phyloP scores from a whole-genome alignment of 2,888 invertebrate species.

The Sipunculus nudus region DNA sequence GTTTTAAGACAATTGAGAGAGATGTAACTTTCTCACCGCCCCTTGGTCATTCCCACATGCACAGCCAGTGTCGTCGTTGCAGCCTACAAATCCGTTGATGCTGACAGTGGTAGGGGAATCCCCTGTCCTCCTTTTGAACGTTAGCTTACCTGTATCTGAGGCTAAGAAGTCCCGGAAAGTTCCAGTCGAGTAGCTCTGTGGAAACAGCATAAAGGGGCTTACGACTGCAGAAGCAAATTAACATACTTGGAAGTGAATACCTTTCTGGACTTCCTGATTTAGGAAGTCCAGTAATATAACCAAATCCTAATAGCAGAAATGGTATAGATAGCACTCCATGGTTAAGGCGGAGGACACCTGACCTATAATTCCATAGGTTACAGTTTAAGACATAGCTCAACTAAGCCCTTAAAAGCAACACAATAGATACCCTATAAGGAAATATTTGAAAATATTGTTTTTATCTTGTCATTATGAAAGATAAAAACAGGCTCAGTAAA shows the following conservation, averaged over 20 bases:
- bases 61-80: slow-evolving; percentile 58
- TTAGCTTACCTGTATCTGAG: slow-evolving; percentile 30
- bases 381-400: no score
- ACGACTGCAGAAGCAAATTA: background rate
- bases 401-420: no score
- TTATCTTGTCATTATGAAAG: no score
- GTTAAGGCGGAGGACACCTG: no score
- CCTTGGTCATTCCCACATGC: slow-evolving; percentile 59
- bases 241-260: background rate
- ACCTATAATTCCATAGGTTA: no score
- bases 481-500: no score
- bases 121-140: slow-evolving; percentile 32
- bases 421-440: no score
- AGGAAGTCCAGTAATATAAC: no score
- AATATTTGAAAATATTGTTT: no score
- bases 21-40: slow-evolving; percentile 36
- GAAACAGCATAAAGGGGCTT: background rate
- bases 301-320: no score
- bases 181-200: slow-evolving; percentile 34
- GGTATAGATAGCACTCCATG: no score
- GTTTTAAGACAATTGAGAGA: background rate
- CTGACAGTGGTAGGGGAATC: slow-evolving; percentile 23
- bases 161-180: slow-evolving; percentile 29
- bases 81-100: slow-evolving; percentile 33
- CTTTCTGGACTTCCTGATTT: no score